These are phyloP conservation scores for Danaus plexippus DNA, from an alignment of 1,140 invertebrate species.

Conservation along the genomic window DNA sequence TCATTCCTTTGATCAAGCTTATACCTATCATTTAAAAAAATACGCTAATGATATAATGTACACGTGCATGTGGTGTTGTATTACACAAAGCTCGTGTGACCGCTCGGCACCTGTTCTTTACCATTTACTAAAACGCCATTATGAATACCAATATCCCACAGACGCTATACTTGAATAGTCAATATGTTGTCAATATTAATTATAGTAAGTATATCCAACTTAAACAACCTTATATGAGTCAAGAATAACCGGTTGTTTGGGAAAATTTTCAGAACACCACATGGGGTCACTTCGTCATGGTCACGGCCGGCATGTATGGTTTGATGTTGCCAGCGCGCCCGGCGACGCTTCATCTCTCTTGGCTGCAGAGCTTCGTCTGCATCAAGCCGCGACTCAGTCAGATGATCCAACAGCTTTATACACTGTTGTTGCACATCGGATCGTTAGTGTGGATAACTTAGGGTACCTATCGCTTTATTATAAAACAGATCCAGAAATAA, in stretches of 20 bases:
- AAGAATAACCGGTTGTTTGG: too few relatives aligned
- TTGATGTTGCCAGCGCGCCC: slow-evolving; percentile 90
- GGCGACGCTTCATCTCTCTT: slow-evolving; percentile 81
- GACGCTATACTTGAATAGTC: too few relatives aligned
- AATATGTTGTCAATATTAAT: too few relatives aligned
- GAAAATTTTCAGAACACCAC: slow-evolving; percentile 65
- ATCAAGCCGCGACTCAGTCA: slow-evolving; percentile 72
- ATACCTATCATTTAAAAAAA: slow-evolving; percentile 1
- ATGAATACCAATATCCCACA: too few relatives aligned
- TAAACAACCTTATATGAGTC: too few relatives aligned
- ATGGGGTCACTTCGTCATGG: slow-evolving; percentile 83
- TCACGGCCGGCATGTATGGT: slow-evolving; percentile 89
- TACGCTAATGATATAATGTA: slow-evolving; percentile 3
- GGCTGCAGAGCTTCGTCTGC: slow-evolving; percentile 88
- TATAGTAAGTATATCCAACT: too few relatives aligned
- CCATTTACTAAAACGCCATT: slow-evolving; percentile 6
- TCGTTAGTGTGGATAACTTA: slow-evolving; percentile 71
- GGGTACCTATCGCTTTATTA: slow-evolving; percentile 51
- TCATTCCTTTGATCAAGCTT: too few relatives aligned
- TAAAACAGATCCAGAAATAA: too few relatives aligned
- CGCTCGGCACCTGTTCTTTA: slow-evolving; percentile 21
- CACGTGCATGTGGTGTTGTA: slow-evolving; percentile 22
- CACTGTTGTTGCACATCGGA: slow-evolving; percentile 73
- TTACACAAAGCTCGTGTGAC: slow-evolving; percentile 21
- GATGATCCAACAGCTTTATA: slow-evolving; percentile 58